These are phyloP conservation scores for Falco peregrinus DNA, from an alignment of 2,797 vertebrate species.

Conservation along the genomic window DNA sequence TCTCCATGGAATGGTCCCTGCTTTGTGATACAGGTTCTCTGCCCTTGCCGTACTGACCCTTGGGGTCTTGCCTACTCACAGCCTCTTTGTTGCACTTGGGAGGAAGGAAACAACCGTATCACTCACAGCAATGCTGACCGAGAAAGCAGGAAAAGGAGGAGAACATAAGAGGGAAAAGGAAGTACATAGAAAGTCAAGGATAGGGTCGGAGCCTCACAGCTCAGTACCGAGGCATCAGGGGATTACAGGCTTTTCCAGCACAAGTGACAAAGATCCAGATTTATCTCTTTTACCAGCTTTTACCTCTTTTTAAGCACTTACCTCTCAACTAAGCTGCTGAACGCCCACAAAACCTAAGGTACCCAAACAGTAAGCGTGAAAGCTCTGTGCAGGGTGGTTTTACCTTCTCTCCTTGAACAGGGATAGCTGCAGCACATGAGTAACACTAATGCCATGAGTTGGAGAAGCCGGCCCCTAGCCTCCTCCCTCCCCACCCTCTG, in stretches of 20 bases:
- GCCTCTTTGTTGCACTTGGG: neutral
- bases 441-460: rapidly evolving
- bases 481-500: neutral
- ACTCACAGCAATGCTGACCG: neutral
- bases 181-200: neutral
- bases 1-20: neutral
- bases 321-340: neutral
- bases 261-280: neutral
- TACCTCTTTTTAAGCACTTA: neutral
- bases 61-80: neutral
- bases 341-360: neutral
- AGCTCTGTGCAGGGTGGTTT: neutral
- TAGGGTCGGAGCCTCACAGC: neutral
- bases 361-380: rapidly evolving
- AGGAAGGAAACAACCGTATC: neutral
- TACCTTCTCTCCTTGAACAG: too few relatives aligned
- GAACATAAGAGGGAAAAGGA: neutral
- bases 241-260: neutral
- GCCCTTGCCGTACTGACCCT: neutral
- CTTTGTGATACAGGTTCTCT: neutral
- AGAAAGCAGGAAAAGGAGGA: slow-evolving; percentile 27
- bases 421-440: neutral
- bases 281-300: too few relatives aligned
- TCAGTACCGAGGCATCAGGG: neutral
- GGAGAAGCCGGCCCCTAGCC: neutral